Base-by-base conservation (phyloP, 2,797 vertebrate species). In the Poecilia wingei region DNA sequence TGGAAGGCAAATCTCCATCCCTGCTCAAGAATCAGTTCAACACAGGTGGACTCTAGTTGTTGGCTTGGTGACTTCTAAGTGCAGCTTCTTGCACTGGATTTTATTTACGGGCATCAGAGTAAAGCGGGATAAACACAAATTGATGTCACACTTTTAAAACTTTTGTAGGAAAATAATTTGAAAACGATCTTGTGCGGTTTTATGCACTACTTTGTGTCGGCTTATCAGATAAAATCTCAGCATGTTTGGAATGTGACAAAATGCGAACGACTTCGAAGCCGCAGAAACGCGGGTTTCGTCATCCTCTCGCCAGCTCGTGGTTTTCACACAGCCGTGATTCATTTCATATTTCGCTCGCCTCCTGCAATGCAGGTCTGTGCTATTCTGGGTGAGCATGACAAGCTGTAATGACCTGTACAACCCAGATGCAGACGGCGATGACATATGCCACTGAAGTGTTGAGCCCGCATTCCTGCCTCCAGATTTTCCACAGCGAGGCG, bases 371-470 rank as follows among this genome's bases (percentile, higher is more conserved):
- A 31, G 73, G 55, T 51, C 75, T 41, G 73, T 6, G 3, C 83
- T 79, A n/a, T 81, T 87, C 81, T 85, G 84, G 86, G 83, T 82
- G 14, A 91, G 81, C 86, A 68, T 68, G 82, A 83, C 83, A 79
- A 41, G 86, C 79, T 75, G 69, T 75, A 83, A 79, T 84, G 85
- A 94, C 93, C 93, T 79, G 85, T 77, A 85, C 83, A 86, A 83
- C 84, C 79, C 83, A 82, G 88, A 85, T 88, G 78, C 79, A 78
- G 83, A 72, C 74, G 79, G 75, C 72, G 91, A 83, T 70, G 89
- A 84, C 86, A 90, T 91, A 91, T 93, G 90, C 86, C 87, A 81
- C 1, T 18, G 80, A 93, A 87, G 78, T 92, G 90, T 91, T 83
- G 87, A 79, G 85, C 76, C 82, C 84, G 85, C 91, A 91, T 85